Base-by-base conservation (phyloP, 2,797 vertebrate genomes). In the Distichodus sexfasciatus region DNA sequence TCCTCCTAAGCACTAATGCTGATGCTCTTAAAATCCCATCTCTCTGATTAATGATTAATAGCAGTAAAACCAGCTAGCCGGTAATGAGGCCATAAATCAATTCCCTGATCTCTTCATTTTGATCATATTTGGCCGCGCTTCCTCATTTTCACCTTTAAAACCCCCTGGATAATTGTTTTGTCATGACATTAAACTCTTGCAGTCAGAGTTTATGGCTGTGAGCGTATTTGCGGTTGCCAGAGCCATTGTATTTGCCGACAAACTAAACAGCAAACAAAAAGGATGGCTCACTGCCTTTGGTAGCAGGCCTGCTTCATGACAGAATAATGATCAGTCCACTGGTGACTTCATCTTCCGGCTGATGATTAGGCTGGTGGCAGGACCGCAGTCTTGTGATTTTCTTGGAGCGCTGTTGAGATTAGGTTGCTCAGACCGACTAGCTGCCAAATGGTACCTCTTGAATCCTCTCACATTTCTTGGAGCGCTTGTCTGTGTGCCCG, bases 31-130 rank as follows among this genome's bases (percentile, higher is more conserved):
- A 44, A 58, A 60, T 10, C 28, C 63, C 38, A 46, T 66, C 35
- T 36, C 35, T 38, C 33, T 50, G 46, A 59, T 66, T 41, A 57
- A 72, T 66, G 55, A 46, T 66, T 66, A 65, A 65, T 51, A 12
- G 62, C 62, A 28, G 33, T 6, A 24, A 33, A 48, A 51, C 63
- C 70, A 21, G 46, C 62, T 46, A 15, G 46, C 8, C 55, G 59
- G 28, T 60, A 72, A 66, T 60, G 58, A 65, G n/a, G 28, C 65
- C 28, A 60, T 72, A 60, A 72, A 72, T 72, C 70, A 72, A 17
- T n/a, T 60, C 41, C 36, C 36, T 60, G 70, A 72, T 66, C 70
- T 60, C 28, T 57, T 55, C 3, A 26, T 63, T n/a, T 28, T 14
- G n/a, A 11, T 29, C 15, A 14, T 12, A 60, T 19, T 14, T 4